Evolutionary conservation across 2,113 vertebrate genomes (phyloP).

Genomic region (Cephalopholis sonnerati): DNA sequence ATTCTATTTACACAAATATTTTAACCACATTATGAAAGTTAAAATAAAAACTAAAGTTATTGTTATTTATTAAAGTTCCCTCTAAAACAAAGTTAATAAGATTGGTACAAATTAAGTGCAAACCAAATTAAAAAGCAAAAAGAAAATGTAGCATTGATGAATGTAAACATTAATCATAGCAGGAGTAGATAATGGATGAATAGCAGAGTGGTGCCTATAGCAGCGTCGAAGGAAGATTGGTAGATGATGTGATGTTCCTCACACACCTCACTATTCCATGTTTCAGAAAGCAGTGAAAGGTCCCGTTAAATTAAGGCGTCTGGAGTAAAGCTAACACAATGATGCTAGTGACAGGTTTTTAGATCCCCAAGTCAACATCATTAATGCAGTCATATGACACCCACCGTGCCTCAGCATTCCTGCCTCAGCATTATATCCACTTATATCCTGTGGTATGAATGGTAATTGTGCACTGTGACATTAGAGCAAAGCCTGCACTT

Average conservation of each 20-base stretch:
- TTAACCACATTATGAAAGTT: neutral
- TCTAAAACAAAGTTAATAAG: no score
- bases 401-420: neutral
- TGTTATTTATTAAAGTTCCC: no score
- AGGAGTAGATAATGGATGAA: neutral
- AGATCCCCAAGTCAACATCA: neutral
- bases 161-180: neutral
- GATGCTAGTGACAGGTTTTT: neutral
- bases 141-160: neutral
- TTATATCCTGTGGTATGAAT: constrained; percentile 2
- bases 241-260: neutral
- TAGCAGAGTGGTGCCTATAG: neutral
- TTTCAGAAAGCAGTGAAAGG: neutral
- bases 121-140: neutral
- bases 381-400: neutral
- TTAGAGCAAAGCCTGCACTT: constrained; percentile 10
- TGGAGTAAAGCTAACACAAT: neutral
- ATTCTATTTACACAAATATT: neutral
- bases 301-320: neutral
- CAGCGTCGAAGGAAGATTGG: neutral
- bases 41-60: no score
- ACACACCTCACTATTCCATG: neutral
- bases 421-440: neutral
- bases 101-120: no score
- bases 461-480: constrained; percentile 20